A percentile compares a stretch with the other conserved stretches of the same genome.
Evolutionary conservation across 2,113 vertebrate genomes (phyloP).

Genomic region (Ceuthmochares aereus): DNA sequence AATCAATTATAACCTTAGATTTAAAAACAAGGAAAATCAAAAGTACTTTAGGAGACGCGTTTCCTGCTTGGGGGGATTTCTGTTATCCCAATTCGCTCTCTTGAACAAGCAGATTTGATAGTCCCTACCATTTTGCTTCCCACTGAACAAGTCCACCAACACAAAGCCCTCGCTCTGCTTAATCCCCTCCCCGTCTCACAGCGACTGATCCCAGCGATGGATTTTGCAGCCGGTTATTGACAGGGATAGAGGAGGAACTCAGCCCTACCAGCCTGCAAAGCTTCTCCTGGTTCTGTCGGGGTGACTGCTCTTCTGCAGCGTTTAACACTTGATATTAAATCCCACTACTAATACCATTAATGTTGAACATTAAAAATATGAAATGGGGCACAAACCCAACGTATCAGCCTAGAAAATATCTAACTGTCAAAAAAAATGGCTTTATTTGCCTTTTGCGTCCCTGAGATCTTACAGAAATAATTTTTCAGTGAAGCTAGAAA

Average conservation of each 20-base stretch:
- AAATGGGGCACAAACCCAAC: background rate
- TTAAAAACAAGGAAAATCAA: background rate
- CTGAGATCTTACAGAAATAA: background rate
- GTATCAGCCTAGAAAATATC: background rate
- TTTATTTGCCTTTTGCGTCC: background rate
- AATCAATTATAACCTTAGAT: background rate
- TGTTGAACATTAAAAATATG: background rate
- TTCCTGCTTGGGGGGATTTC: background rate
- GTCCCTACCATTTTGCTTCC: background rate
- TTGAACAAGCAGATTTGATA: background rate
- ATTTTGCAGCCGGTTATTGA: background rate
- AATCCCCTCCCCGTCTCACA: background rate
- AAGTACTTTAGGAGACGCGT: background rate
- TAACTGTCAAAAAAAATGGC: rapidly evolving
- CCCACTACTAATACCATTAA: background rate
- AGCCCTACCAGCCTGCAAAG: background rate
- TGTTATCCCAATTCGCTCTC: background rate
- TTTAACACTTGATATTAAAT: background rate
- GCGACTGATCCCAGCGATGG: background rate
- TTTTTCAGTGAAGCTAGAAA: background rate
- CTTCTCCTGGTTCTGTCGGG: background rate
- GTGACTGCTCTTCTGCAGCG: background rate
- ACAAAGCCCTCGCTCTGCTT: background rate
- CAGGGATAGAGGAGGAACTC: background rate
- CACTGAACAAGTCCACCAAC: background rate